Percentiles rank a stretch among this genome's conserved stretches.
These are phyloP conservation scores for Trachemys scripta DNA, from an alignment of 2,113 vertebrate genomes.

Conservation along the genomic window DNA sequence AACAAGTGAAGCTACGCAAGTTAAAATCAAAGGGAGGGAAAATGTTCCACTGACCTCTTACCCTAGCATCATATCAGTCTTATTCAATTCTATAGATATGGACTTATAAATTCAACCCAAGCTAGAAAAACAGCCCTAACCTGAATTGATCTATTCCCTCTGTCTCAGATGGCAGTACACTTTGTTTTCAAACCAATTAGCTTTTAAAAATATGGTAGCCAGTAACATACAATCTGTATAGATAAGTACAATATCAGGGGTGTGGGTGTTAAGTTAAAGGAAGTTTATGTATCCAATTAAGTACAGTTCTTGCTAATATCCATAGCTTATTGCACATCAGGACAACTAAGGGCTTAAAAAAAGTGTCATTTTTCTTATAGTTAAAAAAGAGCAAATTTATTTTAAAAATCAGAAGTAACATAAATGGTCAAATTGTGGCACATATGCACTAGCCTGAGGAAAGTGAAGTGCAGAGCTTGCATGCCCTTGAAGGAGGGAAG, in stretches of 20 bases:
- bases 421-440: background rate
- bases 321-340: background rate
- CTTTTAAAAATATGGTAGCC: background rate
- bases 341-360: background rate
- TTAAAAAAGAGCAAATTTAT: background rate
- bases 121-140: fast-evolving
- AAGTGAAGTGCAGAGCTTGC: background rate
- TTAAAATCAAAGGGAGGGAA: background rate
- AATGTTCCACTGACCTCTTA: background rate
- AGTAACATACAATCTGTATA: background rate
- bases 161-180: background rate
- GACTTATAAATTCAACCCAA: background rate
- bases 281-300: background rate
- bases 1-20: background rate
- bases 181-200: background rate
- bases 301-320: background rate
- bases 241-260: background rate
- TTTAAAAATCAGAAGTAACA: background rate
- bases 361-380: background rate
- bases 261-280: background rate
- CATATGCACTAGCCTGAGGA: background rate
- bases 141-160: background rate
- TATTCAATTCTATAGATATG: background rate
- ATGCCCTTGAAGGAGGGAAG: too few species aligned
- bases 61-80: background rate